Evolutionary conservation across 2,113 vertebrate genomes (phyloP).

Genomic region (Rhabdornis inornatus): DNA sequence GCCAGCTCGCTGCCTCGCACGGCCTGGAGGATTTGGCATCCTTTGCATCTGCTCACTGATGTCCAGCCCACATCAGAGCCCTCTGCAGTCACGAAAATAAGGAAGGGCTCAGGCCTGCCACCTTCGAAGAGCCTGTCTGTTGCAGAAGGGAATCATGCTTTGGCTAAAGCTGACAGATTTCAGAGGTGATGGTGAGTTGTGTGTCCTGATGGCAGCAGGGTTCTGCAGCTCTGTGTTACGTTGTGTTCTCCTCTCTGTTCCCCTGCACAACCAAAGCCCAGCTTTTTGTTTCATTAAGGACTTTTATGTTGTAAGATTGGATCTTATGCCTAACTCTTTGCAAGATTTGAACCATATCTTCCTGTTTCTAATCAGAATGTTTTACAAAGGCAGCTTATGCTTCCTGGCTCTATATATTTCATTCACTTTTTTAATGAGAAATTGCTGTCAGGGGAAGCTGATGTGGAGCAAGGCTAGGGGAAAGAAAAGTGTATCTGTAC

Average conservation of each 20-base stretch:
- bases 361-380: neutral
- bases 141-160: neutral
- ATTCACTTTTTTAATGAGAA: neutral
- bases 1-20: neutral
- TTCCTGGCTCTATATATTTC: neutral
- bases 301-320: neutral
- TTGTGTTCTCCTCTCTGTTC: neutral
- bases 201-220: fast-evolving
- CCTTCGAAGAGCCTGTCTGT: neutral
- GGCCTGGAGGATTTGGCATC: neutral
- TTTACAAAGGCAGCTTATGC: neutral
- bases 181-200: neutral
- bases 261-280: neutral
- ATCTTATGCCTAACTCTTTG: neutral
- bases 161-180: neutral
- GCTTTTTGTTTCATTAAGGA: neutral
- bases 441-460: neutral
- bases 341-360: neutral
- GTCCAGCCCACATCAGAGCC: neutral
- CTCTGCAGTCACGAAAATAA: neutral
- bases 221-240: neutral
- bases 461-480: neutral
- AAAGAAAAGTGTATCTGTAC: neutral
- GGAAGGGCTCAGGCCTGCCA: neutral
- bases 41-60: neutral